phyloP scores from a whole-genome alignment of 1,140 invertebrate species.

The Heliconius hewitsoni region DNA sequence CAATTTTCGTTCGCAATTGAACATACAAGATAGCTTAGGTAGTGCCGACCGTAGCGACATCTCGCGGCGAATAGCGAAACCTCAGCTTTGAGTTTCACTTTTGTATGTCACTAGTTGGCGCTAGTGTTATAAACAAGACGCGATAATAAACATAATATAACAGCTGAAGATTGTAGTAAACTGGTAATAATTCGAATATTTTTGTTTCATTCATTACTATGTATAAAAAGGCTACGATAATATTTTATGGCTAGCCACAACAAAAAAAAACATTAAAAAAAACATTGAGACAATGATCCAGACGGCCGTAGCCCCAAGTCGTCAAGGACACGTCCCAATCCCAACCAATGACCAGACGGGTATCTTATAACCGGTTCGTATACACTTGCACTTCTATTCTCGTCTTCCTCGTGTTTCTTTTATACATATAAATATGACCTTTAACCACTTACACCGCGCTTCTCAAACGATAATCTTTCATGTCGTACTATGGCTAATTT shows the following conservation, averaged over 20 bases:
- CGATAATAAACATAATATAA: neutral
- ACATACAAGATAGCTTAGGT: conserved; percentile 34
- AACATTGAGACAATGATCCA: conserved; percentile 46
- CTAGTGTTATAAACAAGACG: conserved; percentile 25
- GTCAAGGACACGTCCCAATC: conserved; percentile 54
- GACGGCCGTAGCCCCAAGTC: conserved; percentile 39
- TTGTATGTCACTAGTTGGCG: conserved; percentile 60
- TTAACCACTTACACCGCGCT: conserved; percentile 32
- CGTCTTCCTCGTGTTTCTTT: conserved; percentile 48
- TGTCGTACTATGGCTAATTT: neutral
- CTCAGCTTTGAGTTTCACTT: conserved; percentile 38
- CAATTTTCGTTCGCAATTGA: conserved; percentile 48
- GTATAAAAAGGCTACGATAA: neutral
- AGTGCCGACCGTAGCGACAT: conserved; percentile 52
- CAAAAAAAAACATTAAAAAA: neutral
- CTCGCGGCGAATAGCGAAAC: conserved; percentile 68
- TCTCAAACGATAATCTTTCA: neutral
- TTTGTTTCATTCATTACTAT: neutral
- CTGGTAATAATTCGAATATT: neutral
- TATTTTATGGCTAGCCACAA: neutral
- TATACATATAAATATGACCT: conserved; percentile 49
- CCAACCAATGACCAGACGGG: conserved; percentile 36
- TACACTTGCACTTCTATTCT: conserved; percentile 65
- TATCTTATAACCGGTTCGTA: conserved; percentile 56
- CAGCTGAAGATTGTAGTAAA: neutral